Conservation (phyloP, 2,113 vertebrate genomes). For the Scomber japonicus region DNA sequence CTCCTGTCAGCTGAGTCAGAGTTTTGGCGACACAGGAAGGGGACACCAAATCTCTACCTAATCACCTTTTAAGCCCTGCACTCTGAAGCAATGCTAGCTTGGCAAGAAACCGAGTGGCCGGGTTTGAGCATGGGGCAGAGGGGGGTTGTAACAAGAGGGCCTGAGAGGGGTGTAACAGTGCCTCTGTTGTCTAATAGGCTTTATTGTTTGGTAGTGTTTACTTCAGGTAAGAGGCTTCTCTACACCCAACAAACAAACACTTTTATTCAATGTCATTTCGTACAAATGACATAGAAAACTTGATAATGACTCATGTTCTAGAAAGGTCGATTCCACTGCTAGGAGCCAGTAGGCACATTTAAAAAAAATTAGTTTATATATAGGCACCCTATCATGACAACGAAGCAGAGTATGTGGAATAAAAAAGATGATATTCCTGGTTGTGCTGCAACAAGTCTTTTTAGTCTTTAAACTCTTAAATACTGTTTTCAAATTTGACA, state of each 20-base stretch:
- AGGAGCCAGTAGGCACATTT: too few species aligned
- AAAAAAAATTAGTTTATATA: too few species aligned
- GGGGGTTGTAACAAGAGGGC: not conserved
- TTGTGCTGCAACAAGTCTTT: not conserved
- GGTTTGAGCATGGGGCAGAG: not conserved
- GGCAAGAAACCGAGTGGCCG: slow-evolving; percentile 22
- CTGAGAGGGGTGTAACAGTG: not conserved
- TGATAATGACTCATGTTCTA: too few species aligned
- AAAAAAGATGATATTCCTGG: not conserved
- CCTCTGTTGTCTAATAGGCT: not conserved
- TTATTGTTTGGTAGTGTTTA: slow-evolving; percentile 1
- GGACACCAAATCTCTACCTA: slow-evolving; percentile 68
- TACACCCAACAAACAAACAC: not conserved
- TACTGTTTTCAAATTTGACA: too few species aligned
- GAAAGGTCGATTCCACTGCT: too few species aligned
- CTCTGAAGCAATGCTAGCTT: slow-evolving; percentile 42
- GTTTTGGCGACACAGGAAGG: slow-evolving; percentile 47
- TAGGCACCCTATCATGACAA: not conserved
- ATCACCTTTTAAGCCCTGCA: slow-evolving; percentile 65
- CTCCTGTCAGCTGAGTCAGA: slow-evolving; percentile 65
- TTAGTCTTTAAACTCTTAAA: too few species aligned
- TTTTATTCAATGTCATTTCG: not conserved
- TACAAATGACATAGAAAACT: not conserved
- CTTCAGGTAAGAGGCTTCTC: not conserved
- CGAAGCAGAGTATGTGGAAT: not conserved